phyloP scores from a whole-genome alignment of 1,140 invertebrate genomes.

The Aphelinus certus region DNA sequence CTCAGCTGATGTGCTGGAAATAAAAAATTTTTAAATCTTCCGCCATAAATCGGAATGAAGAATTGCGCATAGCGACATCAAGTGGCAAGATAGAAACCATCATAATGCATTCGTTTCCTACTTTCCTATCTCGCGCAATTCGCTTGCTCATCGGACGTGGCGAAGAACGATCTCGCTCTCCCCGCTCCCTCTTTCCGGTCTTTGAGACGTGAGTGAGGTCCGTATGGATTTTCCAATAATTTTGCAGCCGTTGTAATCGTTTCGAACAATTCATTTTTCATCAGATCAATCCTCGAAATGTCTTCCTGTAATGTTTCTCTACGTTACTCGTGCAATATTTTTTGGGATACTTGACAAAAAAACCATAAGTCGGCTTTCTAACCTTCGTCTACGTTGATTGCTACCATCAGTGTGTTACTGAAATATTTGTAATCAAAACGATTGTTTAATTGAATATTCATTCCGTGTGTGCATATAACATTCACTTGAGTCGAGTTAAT shows the following conservation, averaged over 20 bases:
- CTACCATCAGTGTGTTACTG: background rate
- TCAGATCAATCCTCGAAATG: constrained; percentile 13
- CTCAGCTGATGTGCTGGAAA: too few relatives aligned
- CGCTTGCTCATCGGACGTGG: background rate
- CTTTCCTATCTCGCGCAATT: background rate
- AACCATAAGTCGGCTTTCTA: constrained; percentile 26
- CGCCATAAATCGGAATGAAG: background rate
- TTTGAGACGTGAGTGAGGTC: constrained; percentile 52
- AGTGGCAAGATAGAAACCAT: background rate
- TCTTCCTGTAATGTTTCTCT: background rate
- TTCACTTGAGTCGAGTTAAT: background rate
- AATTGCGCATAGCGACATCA: background rate
- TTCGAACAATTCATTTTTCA: constrained; percentile 16
- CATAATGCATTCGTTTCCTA: background rate
- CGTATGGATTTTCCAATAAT: constrained; percentile 36
- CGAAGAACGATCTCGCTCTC: background rate
- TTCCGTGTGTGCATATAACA: background rate
- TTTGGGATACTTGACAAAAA: constrained; percentile 23
- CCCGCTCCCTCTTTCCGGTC: constrained; percentile 49
- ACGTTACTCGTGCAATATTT: constrained; percentile 45
- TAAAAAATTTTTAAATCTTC: too few relatives aligned
- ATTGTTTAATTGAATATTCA: background rate
- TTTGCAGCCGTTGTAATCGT: constrained; percentile 48
- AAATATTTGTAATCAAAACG: background rate
- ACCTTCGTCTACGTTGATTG: constrained; percentile 28